A percentile compares a stretch with the other conserved stretches of the same genome.
These are phyloP conservation scores for Entomyzon cyanotis DNA, from an alignment of 2,113 vertebrate species.

Conservation along the genomic window DNA sequence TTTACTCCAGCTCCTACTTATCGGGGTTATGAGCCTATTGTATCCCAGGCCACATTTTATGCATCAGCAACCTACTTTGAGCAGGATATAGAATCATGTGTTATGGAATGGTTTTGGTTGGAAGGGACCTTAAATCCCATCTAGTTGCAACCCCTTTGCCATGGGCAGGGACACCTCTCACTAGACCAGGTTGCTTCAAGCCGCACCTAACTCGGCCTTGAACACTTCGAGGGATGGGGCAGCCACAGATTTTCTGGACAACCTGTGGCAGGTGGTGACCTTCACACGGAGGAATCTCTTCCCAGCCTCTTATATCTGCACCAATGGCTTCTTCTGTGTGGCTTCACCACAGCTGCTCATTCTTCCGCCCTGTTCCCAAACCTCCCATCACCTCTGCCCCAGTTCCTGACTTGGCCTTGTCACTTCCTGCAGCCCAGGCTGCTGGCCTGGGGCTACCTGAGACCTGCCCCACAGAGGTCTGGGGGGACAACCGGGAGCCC, in stretches of 20 bases:
- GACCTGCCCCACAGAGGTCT: neutral
- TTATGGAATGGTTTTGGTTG: neutral
- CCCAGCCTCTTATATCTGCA: neutral
- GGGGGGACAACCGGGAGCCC: neutral
- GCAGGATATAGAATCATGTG: neutral
- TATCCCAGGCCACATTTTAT: neutral
- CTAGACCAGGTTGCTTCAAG: neutral
- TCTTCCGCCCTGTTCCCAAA: rapidly evolving
- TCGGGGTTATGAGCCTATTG: no score
- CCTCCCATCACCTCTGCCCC: neutral
- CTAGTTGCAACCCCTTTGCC: neutral
- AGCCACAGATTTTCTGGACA: neutral
- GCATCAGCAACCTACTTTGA: neutral
- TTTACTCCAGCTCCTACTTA: neutral
- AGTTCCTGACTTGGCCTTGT: neutral
- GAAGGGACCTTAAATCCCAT: neutral
- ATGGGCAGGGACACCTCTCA: neutral
- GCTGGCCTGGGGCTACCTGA: no score
- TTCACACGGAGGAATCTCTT: neutral
- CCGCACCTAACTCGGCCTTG: neutral
- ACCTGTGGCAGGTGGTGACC: neutral
- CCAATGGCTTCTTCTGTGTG: neutral
- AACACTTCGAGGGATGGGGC: rapidly evolving
- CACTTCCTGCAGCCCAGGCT: neutral
- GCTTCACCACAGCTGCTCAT: neutral